These are phyloP conservation scores for Lepidocyrtinus sp. DNA, from an alignment of 2,888 invertebrate species.

Conservation along the genomic window DNA sequence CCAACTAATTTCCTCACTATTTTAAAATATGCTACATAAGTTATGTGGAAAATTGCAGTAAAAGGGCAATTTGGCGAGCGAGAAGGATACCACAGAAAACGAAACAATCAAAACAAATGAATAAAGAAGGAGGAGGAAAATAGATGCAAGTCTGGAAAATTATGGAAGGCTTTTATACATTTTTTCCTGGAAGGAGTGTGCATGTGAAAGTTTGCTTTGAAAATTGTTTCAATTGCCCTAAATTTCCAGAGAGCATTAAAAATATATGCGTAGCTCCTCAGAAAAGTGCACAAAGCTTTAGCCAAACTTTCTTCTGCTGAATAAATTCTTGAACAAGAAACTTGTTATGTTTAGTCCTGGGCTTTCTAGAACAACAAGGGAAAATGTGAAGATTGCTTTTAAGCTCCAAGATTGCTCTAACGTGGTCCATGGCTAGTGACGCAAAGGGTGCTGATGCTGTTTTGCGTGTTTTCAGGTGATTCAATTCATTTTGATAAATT, in stretches of 20 bases:
- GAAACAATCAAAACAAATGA: background rate
- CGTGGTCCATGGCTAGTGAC: background rate
- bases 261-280: background rate
- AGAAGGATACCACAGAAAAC: background rate
- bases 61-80: background rate
- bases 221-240: background rate
- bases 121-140: background rate
- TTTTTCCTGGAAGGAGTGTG: background rate
- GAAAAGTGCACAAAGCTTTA: no score
- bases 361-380: background rate
- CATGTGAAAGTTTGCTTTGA: background rate
- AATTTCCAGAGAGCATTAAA: background rate
- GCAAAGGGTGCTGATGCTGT: constrained; percentile 18
- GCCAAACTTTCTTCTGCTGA: no score
- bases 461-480: constrained; percentile 60
- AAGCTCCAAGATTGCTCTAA: no score
- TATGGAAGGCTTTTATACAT: background rate
- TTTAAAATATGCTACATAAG: background rate
- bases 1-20: background rate
- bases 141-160: background rate
- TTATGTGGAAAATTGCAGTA: background rate
- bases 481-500: constrained; percentile 61
- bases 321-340: background rate
- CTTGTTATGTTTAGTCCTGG: background rate
- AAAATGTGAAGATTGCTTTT: background rate